Evolutionary conservation across 2,888 invertebrate species (phyloP).

Genomic region (Eumacrocentrus americanus): DNA sequence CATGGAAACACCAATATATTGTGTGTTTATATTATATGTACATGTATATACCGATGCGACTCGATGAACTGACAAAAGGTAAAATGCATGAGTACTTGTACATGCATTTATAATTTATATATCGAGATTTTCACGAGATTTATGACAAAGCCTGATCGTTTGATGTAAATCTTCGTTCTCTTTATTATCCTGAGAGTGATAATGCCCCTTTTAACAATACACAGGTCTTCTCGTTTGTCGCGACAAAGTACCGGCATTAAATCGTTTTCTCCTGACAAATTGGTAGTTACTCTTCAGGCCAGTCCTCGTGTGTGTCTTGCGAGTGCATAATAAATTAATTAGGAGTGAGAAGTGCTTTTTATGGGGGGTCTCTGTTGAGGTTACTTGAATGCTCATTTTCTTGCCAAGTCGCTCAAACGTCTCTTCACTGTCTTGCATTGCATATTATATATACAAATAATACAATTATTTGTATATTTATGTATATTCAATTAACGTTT

Average conservation of each 20-base stretch:
- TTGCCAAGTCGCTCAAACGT: background rate
- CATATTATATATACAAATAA: background rate
- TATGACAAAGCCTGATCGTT: background rate
- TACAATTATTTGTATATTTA: background rate
- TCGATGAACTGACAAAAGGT: background rate
- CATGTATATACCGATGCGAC: background rate
- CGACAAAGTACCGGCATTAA: conserved; percentile 16
- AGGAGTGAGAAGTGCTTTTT: conserved; percentile 18
- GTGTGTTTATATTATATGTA: background rate
- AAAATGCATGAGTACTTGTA: background rate
- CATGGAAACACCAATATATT: no score
- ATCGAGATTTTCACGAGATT: background rate
- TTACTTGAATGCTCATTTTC: conserved; percentile 20
- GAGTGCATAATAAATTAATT: conserved; percentile 28
- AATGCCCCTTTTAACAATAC: conserved; percentile 1
- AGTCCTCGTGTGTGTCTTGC: conserved; percentile 7
- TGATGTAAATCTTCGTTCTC: conserved; percentile 6
- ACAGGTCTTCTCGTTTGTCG: conserved; percentile 15
- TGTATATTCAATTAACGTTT: background rate
- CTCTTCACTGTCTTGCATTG: background rate
- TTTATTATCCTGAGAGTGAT: conserved; percentile 5
- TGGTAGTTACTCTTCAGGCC: conserved; percentile 21
- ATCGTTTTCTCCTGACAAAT: conserved; percentile 26
- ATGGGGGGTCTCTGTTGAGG: conserved; percentile 13
- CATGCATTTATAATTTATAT: background rate